Evolutionary conservation across 1,140 invertebrate species (phyloP).

Genomic region (Heliconius himera): DNA sequence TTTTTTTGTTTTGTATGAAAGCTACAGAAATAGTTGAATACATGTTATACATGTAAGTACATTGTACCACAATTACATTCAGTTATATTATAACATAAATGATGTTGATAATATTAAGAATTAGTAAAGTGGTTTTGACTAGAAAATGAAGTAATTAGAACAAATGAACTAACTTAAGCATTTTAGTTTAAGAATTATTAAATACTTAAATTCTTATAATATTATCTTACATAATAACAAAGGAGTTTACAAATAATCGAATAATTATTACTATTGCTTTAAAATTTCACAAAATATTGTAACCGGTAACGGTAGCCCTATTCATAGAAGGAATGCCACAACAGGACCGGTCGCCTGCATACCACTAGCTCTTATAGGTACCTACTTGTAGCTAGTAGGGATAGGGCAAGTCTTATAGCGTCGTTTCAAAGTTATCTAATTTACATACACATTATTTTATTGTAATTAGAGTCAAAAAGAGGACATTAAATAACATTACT

Average conservation of each 20-base stretch:
- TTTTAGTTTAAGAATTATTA: not conserved
- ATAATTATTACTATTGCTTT: not conserved
- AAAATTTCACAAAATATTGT: not conserved
- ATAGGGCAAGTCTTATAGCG: constrained; percentile 29
- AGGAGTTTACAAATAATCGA: not conserved
- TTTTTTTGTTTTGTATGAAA: no score
- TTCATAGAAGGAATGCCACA: constrained; percentile 28
- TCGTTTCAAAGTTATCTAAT: not conserved
- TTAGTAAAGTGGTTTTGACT: no score
- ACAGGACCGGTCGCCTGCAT: constrained; percentile 30
- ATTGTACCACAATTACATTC: no score
- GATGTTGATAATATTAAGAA: no score
- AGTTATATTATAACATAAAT: no score
- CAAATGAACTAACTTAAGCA: no score
- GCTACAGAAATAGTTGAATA: no score
- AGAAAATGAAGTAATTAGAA: no score
- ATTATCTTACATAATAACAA: not conserved
- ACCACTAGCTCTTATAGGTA: constrained; percentile 20
- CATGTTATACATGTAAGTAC: no score
- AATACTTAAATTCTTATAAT: not conserved
- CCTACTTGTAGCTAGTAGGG: constrained; percentile 4
- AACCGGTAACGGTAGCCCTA: constrained; percentile 24
- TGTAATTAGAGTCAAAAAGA: not conserved
- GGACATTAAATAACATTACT: no score
- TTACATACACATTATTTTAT: not conserved